Conservation (phyloP, 1,140 invertebrate genomes). For the Mylabris phalerata region DNA sequence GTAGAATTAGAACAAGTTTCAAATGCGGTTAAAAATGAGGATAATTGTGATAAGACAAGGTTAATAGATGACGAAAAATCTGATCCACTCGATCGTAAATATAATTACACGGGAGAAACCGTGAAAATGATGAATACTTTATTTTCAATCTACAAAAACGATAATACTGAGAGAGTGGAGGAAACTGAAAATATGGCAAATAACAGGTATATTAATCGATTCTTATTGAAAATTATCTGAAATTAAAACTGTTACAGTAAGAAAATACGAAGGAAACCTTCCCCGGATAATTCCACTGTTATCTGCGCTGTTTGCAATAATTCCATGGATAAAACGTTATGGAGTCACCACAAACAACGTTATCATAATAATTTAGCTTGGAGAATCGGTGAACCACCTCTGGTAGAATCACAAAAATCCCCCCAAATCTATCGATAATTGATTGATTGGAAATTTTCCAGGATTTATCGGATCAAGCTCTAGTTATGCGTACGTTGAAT, state of each 20-base stretch:
- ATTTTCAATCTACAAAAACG: constrained; percentile 11
- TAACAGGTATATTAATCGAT: constrained; percentile 7
- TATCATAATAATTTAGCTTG: constrained; percentile 36
- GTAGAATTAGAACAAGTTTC: no score
- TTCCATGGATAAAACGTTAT: constrained; percentile 21
- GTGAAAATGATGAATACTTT: constrained; percentile 14
- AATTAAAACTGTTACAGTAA: neutral
- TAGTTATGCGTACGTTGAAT: constrained; percentile 29
- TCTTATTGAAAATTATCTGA: constrained; percentile 6
- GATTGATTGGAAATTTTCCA: constrained; percentile 15
- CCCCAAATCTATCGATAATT: neutral
- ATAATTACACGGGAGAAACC: constrained; percentile 11
- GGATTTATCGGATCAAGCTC: constrained; percentile 30
- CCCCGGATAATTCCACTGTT: constrained; percentile 8
- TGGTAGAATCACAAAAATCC: constrained; percentile 18
- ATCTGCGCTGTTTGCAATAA: constrained; percentile 33
- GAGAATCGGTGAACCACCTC: constrained; percentile 29
- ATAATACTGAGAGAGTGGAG: constrained; percentile 7
- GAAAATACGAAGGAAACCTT: neutral
- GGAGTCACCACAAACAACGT: constrained; percentile 29
- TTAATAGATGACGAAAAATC: no score
- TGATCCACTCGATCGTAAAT: neutral
- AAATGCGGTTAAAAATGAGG: no score
- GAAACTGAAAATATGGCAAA: neutral
- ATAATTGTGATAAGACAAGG: no score